Conservation (phyloP, 2,113 vertebrate genomes). For the Scatophagus argus region DNA sequence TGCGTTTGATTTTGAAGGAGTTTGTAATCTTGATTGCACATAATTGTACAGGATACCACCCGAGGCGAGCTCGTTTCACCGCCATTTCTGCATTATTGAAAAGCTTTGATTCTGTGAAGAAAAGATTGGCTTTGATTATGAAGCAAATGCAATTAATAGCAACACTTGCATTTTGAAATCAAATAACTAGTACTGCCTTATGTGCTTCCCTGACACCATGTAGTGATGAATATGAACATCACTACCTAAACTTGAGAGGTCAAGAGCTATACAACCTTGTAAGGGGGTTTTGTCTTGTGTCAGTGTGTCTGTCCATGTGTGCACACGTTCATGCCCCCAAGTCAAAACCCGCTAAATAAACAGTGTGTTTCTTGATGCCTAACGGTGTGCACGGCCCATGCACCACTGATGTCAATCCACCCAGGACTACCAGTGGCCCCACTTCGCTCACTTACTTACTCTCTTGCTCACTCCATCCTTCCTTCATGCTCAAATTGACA, state of each 20-base stretch:
- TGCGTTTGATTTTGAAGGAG: constrained; percentile 74
- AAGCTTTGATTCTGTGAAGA: constrained; percentile 70
- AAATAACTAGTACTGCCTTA: constrained; percentile 28
- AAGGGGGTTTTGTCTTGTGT: constrained; percentile 63
- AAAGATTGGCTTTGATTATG: constrained; percentile 73
- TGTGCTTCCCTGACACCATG: constrained; percentile 23
- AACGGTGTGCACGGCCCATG: constrained; percentile 80
- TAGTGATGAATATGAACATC: constrained; percentile 20
- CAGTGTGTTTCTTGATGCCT: constrained; percentile 81
- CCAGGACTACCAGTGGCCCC: constrained; percentile 77
- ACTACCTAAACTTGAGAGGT: constrained; percentile 46
- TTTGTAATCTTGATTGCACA: constrained; percentile 77
- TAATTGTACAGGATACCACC: constrained; percentile 80
- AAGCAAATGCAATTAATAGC: constrained; percentile 61
- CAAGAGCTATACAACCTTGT: constrained; percentile 53
- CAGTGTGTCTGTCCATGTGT: constrained; percentile 61
- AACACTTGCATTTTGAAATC: constrained; percentile 45
- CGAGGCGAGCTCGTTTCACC: constrained; percentile 61
- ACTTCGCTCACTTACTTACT: constrained; percentile 77
- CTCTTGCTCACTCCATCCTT: constrained; percentile 80
- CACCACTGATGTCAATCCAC: constrained; percentile 80
- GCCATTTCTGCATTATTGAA: constrained; percentile 70
- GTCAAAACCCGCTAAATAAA: constrained; percentile 77
- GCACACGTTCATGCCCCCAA: constrained; percentile 63
- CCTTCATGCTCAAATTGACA: constrained; percentile 85